Evolutionary conservation across 2,797 vertebrate genomes (phyloP).

Genomic region (Chiloscyllium punctatum): DNA sequence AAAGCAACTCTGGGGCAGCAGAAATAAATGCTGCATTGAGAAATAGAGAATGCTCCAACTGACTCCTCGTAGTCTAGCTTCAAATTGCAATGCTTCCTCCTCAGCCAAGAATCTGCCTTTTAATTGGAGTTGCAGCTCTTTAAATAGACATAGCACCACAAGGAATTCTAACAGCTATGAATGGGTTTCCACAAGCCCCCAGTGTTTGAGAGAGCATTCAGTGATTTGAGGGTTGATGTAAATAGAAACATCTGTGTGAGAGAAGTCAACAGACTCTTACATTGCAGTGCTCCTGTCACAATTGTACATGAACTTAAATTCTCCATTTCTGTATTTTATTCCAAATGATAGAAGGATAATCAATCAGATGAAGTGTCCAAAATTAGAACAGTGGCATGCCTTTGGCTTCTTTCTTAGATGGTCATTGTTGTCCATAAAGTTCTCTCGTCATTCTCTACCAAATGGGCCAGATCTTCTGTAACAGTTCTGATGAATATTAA

Average conservation of each 20-base stretch:
- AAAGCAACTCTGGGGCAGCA: background rate
- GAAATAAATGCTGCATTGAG: background rate
- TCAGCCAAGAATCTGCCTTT: background rate
- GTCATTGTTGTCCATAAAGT: no score
- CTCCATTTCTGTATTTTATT: background rate
- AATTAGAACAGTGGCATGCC: no score
- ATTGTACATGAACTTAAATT: background rate
- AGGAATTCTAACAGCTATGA: background rate
- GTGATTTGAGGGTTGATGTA: background rate
- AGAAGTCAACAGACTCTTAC: background rate
- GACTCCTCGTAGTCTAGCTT: background rate
- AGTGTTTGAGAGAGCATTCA: background rate
- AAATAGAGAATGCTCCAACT: background rate
- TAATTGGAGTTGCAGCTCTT: background rate
- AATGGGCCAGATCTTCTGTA: no score
- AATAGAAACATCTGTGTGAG: conserved; percentile 20
- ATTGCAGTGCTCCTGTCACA: background rate
- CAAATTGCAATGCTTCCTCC: background rate
- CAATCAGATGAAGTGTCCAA: no score
- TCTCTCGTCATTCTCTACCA: no score
- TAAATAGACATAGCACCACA: background rate
- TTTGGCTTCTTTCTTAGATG: no score
- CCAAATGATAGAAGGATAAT: background rate
- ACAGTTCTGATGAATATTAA: no score
- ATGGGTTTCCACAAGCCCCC: background rate